phyloP scores from a whole-genome alignment of 2,888 invertebrate species.

The Amblyjoppa proteus region DNA sequence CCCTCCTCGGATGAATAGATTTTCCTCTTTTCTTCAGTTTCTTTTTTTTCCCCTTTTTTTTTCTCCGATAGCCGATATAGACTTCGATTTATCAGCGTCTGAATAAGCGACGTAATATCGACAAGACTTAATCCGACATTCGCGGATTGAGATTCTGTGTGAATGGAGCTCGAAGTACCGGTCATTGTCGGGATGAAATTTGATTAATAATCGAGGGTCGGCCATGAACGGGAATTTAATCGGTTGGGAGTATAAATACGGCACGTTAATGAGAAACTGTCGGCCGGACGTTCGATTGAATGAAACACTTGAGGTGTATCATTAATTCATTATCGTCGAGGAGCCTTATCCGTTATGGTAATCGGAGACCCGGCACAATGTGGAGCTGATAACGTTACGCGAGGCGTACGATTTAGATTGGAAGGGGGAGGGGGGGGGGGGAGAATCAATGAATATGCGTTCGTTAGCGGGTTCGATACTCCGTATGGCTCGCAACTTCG shows the following conservation, averaged over 20 bases:
- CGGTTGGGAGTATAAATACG: slow-evolving; percentile 51
- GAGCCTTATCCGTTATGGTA: slow-evolving; percentile 62
- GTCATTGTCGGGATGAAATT: slow-evolving; percentile 13
- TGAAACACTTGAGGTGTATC: slow-evolving; percentile 61
- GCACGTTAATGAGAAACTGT: slow-evolving; percentile 49
- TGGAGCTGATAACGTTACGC: slow-evolving; percentile 48
- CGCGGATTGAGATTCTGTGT: background rate
- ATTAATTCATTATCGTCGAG: slow-evolving; percentile 62
- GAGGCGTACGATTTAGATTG: slow-evolving; percentile 2
- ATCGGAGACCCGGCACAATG: slow-evolving; percentile 56
- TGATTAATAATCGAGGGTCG: slow-evolving; percentile 40
- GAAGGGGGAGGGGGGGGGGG: background rate
- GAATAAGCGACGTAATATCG: background rate
- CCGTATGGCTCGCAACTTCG: background rate
- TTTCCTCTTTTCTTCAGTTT: background rate
- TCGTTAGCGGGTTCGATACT: background rate
- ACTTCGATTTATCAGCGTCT: background rate
- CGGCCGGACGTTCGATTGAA: slow-evolving; percentile 53
- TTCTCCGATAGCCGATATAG: background rate
- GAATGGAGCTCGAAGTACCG: background rate
- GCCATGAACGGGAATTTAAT: background rate
- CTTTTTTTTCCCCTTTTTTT: background rate
- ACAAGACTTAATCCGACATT: background rate
- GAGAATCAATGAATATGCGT: background rate
- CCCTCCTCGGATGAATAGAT: background rate